Conservation (phyloP, 1,140 invertebrate species). For the Holcopasites calliopsidis region DNA sequence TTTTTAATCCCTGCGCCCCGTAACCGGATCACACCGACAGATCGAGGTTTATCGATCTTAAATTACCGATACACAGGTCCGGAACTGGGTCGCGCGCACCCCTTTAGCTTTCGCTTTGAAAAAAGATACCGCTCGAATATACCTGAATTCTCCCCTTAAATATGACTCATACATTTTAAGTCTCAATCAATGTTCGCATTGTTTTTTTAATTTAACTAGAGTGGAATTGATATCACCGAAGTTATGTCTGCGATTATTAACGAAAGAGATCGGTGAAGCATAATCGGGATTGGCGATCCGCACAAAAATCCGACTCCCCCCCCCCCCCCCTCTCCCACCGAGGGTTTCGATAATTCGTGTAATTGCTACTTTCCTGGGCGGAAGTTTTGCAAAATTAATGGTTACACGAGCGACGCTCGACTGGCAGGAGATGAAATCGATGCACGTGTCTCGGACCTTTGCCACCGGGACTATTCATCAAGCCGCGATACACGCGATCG, state of each 20-base stretch:
- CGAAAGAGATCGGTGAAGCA: neutral
- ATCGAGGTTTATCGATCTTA: slow-evolving; percentile 77
- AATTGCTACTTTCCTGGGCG: slow-evolving; percentile 43
- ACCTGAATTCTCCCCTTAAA: slow-evolving; percentile 20
- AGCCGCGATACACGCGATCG: slow-evolving; percentile 52
- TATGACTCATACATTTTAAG: slow-evolving; percentile 27
- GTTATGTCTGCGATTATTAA: no score
- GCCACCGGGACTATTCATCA: slow-evolving; percentile 66
- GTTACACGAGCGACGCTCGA: slow-evolving; percentile 49
- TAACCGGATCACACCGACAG: slow-evolving; percentile 75
- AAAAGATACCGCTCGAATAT: no score
- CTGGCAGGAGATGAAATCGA: slow-evolving; percentile 65
- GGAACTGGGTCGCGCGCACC: slow-evolving; percentile 68
- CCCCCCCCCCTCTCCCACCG: no score
- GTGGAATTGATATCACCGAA: no score
- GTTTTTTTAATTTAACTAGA: no score
- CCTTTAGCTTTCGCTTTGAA: slow-evolving; percentile 41
- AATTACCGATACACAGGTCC: slow-evolving; percentile 73
- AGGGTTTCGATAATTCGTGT: slow-evolving; percentile 53
- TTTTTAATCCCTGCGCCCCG: slow-evolving; percentile 74
- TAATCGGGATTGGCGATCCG: slow-evolving; percentile 38
- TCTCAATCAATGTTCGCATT: no score
- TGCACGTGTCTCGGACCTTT: slow-evolving; percentile 64
- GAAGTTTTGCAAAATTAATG: slow-evolving; percentile 61
- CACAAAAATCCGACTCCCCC: slow-evolving; percentile 26